Conservation (phyloP, 2,797 vertebrate species). For the Cephalopachus bancanus region DNA sequence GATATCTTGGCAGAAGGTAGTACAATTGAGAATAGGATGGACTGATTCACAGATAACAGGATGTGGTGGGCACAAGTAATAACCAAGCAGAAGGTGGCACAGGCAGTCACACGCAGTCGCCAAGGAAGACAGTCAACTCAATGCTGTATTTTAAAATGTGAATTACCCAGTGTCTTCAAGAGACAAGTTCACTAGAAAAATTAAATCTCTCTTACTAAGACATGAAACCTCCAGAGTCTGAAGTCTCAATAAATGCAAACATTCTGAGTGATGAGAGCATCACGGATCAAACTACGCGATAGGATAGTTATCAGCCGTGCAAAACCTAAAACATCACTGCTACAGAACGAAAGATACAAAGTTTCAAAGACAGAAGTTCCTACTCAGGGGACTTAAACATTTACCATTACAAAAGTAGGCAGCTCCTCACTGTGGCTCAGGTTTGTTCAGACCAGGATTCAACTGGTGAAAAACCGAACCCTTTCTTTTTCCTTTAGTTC, state of each 20-base stretch:
- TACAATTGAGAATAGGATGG: background rate
- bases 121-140: background rate
- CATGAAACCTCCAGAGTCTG: slow-evolving; percentile 10
- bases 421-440: background rate
- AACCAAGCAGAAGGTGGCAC: background rate
- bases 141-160: background rate
- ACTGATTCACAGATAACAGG: background rate
- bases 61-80: background rate
- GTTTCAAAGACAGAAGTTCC: slow-evolving; percentile 45
- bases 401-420: background rate
- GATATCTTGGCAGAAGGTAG: background rate
- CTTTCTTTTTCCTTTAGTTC: slow-evolving; percentile 19
- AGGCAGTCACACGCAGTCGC: background rate
- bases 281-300: slow-evolving; percentile 15
- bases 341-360: background rate
- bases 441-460: background rate
- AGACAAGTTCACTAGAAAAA: slow-evolving; percentile 4
- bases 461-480: background rate
- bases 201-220: background rate
- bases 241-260: background rate
- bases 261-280: background rate
- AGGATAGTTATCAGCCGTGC: background rate
- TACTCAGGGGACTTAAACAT: slow-evolving; percentile 21
- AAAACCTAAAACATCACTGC: background rate
- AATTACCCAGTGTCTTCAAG: slow-evolving; percentile 1